Base-by-base conservation (phyloP, 35 echinoderm and acorn worm genomes). In the Anneissia japonica region DNA sequence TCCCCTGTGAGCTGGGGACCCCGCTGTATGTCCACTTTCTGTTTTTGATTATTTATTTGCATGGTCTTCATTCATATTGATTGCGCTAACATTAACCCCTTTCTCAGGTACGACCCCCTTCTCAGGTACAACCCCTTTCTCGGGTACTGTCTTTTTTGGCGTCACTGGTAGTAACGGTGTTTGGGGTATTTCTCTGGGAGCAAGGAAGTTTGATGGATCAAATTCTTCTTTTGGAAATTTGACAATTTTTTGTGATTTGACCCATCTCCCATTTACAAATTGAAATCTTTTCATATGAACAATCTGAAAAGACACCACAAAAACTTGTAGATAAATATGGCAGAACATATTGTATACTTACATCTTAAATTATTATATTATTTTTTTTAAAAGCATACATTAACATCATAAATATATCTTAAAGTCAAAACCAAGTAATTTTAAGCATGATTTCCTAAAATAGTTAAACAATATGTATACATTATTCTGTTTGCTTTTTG, bases 201-300 rank as follows among this genome's bases (percentile, higher is more conserved):
- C 96, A 41, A 99, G 77, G 88, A 99, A 99, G 83, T 94, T 99
- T 77, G 92, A 91, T 1, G 89, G 81, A 77, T 94, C 86, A 86
- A 99, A 99, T 80, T 87, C 74, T 34, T 87, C 72, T 34, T 99
- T 91, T 38, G 96, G 96, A 55, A 93, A 99, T 82, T 99, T 99
- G 85, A 99, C 96, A 55, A 99, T 99, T 81, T 99, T 99, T 83
- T 94, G 96, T 7, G 96, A 99, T 84, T 99, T 99, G 10, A 99
- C 89, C 96, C 96, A 99, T 38, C 96, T 82, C 6, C 96, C 96
- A 90, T 99, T 99, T 0, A 99, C 96, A 99, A 89, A 99, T 77
- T 99, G 96, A 64, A 99, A 99, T 36, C 96, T 87, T 87, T 99
- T 99, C 89, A 99, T 82, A 76, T 99, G 96, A 14, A 99, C 89